Evolutionary conservation across 1,140 invertebrate species (phyloP), one percentile per base, ranked within the genome.

Genomic region (Hormaphis cornu): DNA sequence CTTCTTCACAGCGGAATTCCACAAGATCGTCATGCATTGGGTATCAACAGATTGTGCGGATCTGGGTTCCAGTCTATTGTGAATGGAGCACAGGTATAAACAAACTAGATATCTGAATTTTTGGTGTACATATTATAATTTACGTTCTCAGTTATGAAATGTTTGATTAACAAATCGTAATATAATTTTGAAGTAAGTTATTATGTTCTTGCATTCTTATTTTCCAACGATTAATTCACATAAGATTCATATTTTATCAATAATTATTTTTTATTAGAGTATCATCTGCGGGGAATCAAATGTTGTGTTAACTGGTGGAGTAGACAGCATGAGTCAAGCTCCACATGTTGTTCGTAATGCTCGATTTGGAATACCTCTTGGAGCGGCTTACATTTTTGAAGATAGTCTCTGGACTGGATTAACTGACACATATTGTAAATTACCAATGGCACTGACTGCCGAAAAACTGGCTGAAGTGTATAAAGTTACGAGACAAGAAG

Each of bases 371-470:
- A 89, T 91, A 14, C 83, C 83, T 9, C 80, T 99, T 3, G 95
- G 96, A 0, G 78, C 81, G 44, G 86, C 86, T 69, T 83, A 89
- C 70, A 81, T 89, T 73, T 84, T 98, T 70, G 95, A 98, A 81
- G 96, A 98, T 81, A 83, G 85, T 0, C 79, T 99, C 9, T 98
- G 95, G 96, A 80, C 86, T n/a, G 90, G 91, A 3, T 81, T 99
- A 0, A 88, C 88, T 0, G 97, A 99, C 78, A 84, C 85, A 0
- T 88, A 95, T 76, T 93, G 91, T 76, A 90, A 93, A 74, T 82
- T 93, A 20, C 90, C 95, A 0, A 99, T 99, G 97, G 97, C 91
- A 8, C 79, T 96, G 71, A 99, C 97, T 2, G 97, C 97, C 10
- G 97, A 99, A 81, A 99, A 98, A 78, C 81, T 99, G 35, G 96